Evolutionary conservation across 2,797 vertebrate species (phyloP).

Genomic region (Pogonophryne albipinna): DNA sequence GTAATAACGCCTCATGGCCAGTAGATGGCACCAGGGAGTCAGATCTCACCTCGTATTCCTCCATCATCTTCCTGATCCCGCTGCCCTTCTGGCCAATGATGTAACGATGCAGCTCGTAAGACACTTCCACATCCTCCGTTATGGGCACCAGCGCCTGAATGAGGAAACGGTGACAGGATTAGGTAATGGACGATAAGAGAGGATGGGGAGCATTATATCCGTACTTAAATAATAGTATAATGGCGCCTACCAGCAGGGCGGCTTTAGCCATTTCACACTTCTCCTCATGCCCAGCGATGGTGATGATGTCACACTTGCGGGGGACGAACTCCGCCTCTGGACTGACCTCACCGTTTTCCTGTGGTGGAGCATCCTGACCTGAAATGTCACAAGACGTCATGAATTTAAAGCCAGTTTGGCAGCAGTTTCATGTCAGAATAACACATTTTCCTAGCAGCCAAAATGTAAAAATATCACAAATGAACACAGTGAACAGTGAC

Average conservation of each 20-base stretch:
- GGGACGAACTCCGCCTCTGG: conserved; percentile 74
- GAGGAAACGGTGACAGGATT: background rate
- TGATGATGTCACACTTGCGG: conserved; percentile 85
- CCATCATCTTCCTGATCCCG: conserved; percentile 90
- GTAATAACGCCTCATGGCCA: background rate
- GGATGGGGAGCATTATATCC: background rate
- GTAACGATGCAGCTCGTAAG: conserved; percentile 87
- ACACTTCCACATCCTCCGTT: conserved; percentile 84
- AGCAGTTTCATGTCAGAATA: too few relatives aligned
- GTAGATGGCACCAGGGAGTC: conserved; percentile 28
- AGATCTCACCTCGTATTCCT: conserved; percentile 85
- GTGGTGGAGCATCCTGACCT: conserved; percentile 79
- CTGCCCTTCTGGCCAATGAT: conserved; percentile 89
- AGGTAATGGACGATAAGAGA: background rate
- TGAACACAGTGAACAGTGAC: too few relatives aligned
- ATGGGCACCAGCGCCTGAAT: conserved; percentile 86
- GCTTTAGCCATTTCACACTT: conserved; percentile 84
- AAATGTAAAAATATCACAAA: too few relatives aligned
- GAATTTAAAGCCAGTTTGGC: too few relatives aligned
- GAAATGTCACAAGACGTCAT: background rate
- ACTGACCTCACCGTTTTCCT: conserved; percentile 82
- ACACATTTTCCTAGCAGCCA: too few relatives aligned
- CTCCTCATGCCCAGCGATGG: conserved; percentile 82
- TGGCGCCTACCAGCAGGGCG: conserved; percentile 79
- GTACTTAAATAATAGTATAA: background rate